Base-by-base conservation (phyloP, 2,888 invertebrate genomes). In the Zygogramma bicolorata region DNA sequence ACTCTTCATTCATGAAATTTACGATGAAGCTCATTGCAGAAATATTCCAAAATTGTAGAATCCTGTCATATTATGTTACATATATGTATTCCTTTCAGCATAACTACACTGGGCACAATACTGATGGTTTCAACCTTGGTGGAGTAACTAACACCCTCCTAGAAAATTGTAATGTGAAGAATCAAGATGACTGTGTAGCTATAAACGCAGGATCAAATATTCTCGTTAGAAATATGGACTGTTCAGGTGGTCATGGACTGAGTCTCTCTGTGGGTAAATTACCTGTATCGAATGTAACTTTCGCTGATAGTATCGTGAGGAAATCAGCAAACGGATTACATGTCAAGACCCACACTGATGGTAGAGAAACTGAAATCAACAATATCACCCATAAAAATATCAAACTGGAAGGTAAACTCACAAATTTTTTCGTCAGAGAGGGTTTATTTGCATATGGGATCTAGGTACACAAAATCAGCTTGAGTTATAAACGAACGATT, bases 141-240 rank as follows among this genome's bases (percentile, higher is more conserved):
- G 63, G 62, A 5, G 63, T 65, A 3, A 65, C 20, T 0, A 70
- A 69, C 10, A 18, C 75, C 15, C 40, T 59, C 13, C 57, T 78
- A 7, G 62, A 69, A 65, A 62, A 74, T 46, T 65, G 69, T 10
- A 53, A 58, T 4, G 78, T 78, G 0, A 42, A 65, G n/a, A 78
- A 78, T 63, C 78, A 78, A 34, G 78, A 78, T 62, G 78, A 76
- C 34, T 78, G 78, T 46, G 70, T 78, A 13, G 78, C 73, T 20
- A 65, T 78, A 1, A 75, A 69, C 29, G 29, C 68, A 8, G 78
- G 76, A 38, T 65, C 58, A 1, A 65, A 76, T 34, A 58, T 75
- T 15, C 29, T 63, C 2, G 67, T 78, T 46, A 68, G 66, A 2
- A 68, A 71, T 13, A 53, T 72, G 6, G 59, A 61, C 20, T 78